Evolutionary conservation across 92 coral and sea anemone genomes (phyloP).

Genomic region (Palythoa caribaeorum): DNA sequence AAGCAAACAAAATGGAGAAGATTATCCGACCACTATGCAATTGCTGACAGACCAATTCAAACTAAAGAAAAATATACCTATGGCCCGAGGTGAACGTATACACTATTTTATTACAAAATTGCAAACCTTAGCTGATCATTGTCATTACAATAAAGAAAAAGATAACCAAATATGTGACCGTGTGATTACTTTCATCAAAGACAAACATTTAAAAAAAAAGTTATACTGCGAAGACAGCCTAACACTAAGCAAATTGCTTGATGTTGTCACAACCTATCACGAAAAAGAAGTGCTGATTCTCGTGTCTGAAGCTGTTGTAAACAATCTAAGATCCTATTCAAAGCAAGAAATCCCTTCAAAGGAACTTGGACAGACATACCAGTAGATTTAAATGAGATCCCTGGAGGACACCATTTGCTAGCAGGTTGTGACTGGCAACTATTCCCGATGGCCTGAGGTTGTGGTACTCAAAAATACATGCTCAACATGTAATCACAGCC

Average conservation of each 20-base stretch:
- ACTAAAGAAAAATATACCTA: conserved; percentile 59
- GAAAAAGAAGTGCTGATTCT: conserved; percentile 51
- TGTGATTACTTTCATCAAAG: conserved; percentile 48
- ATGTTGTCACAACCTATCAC: conserved; percentile 54
- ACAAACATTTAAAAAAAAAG: conserved; percentile 60
- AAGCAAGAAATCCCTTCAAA: background rate
- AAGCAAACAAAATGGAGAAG: conserved; percentile 38
- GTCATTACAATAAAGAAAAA: conserved; percentile 59
- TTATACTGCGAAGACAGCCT: conserved; percentile 53
- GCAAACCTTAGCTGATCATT: conserved; percentile 60
- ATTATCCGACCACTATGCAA: conserved; percentile 50
- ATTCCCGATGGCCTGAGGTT: conserved; percentile 76
- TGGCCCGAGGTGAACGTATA: conserved; percentile 60
- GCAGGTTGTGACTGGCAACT: conserved; percentile 65
- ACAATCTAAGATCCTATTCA: background rate
- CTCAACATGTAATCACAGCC: too few relatives aligned
- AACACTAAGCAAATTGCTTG: conserved; percentile 46
- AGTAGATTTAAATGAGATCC: conserved; percentile 50
- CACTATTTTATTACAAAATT: conserved; percentile 59
- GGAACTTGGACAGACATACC: conserved; percentile 70
- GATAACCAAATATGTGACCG: conserved; percentile 65
- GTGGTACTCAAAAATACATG: too few relatives aligned
- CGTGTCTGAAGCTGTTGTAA: background rate
- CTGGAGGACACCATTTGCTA: conserved; percentile 64
- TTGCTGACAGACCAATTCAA: conserved; percentile 50